phyloP scores from a whole-genome alignment of 2,113 vertebrate species.

The Illadopsis cleaveri region DNA sequence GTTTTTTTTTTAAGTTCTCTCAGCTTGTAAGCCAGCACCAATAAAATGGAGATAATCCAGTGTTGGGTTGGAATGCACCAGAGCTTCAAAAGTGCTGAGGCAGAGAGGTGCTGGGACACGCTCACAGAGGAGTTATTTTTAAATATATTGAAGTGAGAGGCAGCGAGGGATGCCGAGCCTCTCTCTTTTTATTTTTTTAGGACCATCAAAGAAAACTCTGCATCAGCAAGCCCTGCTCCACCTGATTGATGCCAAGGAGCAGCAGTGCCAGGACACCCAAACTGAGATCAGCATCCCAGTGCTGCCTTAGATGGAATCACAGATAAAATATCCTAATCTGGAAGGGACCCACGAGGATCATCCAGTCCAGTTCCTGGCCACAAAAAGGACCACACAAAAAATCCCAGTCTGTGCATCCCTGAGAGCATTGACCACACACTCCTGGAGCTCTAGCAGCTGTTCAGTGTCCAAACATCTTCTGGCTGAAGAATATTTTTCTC shows the following conservation, averaged over 20 bases:
- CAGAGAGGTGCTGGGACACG: background rate
- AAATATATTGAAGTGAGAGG: background rate
- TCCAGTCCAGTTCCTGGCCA: background rate
- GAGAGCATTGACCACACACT: background rate
- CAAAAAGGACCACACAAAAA: background rate
- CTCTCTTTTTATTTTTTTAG: background rate
- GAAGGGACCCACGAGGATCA: background rate
- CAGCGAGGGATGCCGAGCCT: background rate
- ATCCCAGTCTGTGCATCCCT: background rate
- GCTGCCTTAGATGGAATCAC: background rate
- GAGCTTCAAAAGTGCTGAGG: conserved; percentile 33
- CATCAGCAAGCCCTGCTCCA: background rate
- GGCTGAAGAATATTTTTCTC: background rate
- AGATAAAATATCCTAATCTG: background rate
- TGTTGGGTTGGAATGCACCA: background rate
- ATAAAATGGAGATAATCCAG: background rate
- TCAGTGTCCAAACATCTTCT: background rate
- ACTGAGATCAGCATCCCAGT: background rate
- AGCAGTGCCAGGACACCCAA: background rate
- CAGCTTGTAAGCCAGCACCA: background rate
- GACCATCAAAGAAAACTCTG: background rate
- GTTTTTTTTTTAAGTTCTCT: background rate
- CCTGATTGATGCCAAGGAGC: background rate
- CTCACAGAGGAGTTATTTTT: background rate
- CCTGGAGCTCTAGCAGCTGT: background rate